phyloP scores from a whole-genome alignment of 2,888 invertebrate genomes.

The Glaucopsyche alexis region DNA sequence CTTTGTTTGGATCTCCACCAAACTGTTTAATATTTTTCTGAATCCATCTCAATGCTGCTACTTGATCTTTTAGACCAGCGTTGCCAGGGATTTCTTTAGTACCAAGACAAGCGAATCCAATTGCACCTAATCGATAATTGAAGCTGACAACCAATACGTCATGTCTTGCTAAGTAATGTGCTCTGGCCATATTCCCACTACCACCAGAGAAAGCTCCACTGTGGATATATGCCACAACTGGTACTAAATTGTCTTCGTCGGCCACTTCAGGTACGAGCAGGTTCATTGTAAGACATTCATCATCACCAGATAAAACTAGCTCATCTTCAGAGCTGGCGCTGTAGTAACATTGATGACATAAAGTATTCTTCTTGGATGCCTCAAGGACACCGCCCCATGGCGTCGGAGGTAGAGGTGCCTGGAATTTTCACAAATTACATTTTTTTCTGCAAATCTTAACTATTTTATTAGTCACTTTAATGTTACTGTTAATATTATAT shows the following conservation, averaged over 20 bases:
- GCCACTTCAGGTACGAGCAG: conserved; percentile 59
- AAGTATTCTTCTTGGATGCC: conserved; percentile 48
- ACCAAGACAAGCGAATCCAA: conserved; percentile 84
- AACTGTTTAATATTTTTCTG: conserved; percentile 87
- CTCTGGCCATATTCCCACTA: conserved; percentile 62
- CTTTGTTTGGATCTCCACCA: conserved; percentile 88
- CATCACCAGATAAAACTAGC: conserved; percentile 53
- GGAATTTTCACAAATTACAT: conserved; percentile 42
- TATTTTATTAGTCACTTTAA: not conserved
- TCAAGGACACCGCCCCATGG: conserved; percentile 54
- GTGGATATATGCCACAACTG: conserved; percentile 67
- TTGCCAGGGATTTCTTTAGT: conserved; percentile 86
- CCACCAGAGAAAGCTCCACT: conserved; percentile 69
- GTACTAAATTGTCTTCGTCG: conserved; percentile 54
- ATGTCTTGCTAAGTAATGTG: conserved; percentile 83
- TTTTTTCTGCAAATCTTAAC: not conserved
- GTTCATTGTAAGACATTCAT: conserved; percentile 62
- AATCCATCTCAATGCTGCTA: conserved; percentile 87
- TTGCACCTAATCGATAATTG: conserved; percentile 85
- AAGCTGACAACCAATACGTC: conserved; percentile 84
- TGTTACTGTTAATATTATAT: not conserved
- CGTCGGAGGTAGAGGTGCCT: conserved; percentile 63
- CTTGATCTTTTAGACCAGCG: conserved; percentile 91
- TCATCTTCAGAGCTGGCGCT: conserved; percentile 52
- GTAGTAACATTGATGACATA: conserved; percentile 62